Evolutionary conservation across 2,797 vertebrate species (phyloP).

Genomic region (Anableps anableps): DNA sequence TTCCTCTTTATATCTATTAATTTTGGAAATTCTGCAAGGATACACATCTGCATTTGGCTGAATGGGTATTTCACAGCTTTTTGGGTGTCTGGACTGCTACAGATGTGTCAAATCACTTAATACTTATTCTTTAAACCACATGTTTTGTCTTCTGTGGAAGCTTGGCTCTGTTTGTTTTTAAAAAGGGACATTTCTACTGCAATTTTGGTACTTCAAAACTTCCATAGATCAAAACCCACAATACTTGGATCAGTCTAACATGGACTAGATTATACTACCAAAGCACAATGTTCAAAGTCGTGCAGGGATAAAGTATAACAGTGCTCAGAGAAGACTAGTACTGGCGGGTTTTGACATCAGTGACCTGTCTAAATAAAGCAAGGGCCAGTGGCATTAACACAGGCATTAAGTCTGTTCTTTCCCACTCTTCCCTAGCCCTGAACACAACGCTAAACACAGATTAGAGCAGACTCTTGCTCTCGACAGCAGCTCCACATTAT

Average conservation of each 20-base stretch:
- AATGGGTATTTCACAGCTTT: background rate
- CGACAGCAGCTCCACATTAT: conserved; percentile 44
- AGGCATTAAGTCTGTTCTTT: conserved; percentile 20
- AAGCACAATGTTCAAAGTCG: background rate
- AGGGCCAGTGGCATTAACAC: conserved; percentile 28
- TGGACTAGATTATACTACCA: background rate
- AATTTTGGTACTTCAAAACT: background rate
- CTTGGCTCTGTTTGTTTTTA: background rate
- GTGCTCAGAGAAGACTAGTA: conserved; percentile 4
- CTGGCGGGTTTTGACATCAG: conserved; percentile 23
- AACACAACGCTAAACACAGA: conserved; percentile 49
- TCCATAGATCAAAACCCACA: background rate
- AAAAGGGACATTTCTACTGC: background rate
- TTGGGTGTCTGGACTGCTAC: background rate
- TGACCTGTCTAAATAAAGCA: conserved; percentile 31
- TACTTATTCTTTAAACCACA: background rate
- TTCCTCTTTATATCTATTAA: background rate
- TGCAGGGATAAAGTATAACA: background rate
- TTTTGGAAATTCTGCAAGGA: background rate
- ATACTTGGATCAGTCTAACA: background rate
- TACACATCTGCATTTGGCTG: background rate
- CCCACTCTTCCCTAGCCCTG: conserved; percentile 30
- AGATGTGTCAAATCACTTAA: background rate
- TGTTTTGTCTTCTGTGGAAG: background rate
- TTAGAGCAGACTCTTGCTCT: conserved; percentile 57